phyloP scores from a whole-genome alignment of 2,113 vertebrate genomes.

The Abramis brama region DNA sequence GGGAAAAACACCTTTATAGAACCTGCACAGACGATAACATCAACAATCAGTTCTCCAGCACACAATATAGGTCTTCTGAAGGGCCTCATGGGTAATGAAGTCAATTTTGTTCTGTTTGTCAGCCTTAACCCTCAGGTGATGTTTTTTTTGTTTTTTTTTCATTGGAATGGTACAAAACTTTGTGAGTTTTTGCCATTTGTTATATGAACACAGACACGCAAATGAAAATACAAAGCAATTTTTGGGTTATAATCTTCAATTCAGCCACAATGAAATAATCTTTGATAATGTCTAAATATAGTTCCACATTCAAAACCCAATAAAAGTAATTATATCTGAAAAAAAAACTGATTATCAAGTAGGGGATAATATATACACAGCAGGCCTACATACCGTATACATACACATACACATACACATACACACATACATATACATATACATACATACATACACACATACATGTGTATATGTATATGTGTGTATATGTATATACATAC shows the following conservation, averaged over 20 bases:
- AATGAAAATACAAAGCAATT: background rate
- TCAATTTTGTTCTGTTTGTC: background rate
- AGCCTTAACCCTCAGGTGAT: background rate
- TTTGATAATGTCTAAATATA: background rate
- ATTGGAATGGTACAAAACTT: background rate
- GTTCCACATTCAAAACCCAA: background rate
- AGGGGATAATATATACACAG: too few species aligned
- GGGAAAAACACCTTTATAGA: slow-evolving; percentile 96
- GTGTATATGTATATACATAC: background rate
- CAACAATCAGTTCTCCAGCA: background rate
- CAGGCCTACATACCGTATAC: too few species aligned
- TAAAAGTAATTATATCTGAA: background rate
- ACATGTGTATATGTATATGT: too few species aligned
- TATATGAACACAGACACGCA: background rate
- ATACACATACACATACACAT: too few species aligned
- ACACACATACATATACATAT: too few species aligned
- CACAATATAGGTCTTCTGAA: background rate
- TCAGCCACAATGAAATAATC: background rate
- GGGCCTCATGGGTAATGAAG: background rate
- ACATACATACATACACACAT: too few species aligned
- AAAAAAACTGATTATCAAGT: background rate
- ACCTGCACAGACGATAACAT: slow-evolving; percentile 71
- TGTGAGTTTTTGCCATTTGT: background rate
- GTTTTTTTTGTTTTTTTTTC: too few species aligned
- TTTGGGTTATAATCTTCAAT: background rate